These are phyloP conservation scores for Microtus oregoni DNA, from an alignment of 2,113 vertebrate species.

Conservation along the genomic window DNA sequence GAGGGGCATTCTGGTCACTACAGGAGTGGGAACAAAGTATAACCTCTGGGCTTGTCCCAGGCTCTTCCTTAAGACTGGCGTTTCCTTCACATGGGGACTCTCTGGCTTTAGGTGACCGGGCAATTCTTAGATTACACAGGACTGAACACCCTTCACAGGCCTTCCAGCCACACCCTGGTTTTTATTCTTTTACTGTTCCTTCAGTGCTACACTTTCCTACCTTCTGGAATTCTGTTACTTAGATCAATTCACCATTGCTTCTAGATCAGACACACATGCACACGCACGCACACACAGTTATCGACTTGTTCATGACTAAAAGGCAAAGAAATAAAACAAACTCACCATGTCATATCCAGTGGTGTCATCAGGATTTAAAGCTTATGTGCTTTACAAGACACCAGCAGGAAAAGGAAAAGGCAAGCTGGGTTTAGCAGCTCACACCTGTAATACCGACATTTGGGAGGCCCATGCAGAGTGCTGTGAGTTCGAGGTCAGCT, in stretches of 20 bases:
- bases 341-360: not conserved
- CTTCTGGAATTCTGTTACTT: not conserved
- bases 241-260: not conserved
- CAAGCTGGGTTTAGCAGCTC: not conserved
- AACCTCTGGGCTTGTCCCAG: not conserved
- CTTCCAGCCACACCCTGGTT: not conserved
- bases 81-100: not conserved
- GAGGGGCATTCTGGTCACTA: not conserved
- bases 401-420: constrained; percentile 7
- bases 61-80: not conserved
- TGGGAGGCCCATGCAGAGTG: not conserved
- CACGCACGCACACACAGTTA: not conserved
- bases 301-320: not conserved
- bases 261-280: not conserved
- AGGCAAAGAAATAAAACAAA: constrained; percentile 30
- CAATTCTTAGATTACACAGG: not conserved
- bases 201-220: not conserved
- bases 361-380: constrained; percentile 4
- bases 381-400: not conserved
- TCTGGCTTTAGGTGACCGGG: not conserved
- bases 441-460: not conserved
- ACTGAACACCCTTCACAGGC: not conserved
- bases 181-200: not conserved
- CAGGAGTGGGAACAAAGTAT: not conserved
- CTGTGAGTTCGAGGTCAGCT: not conserved